Evolutionary conservation across 2,797 vertebrate species (phyloP), one percentile per base, ranked within the genome.

Genomic region (Orestias chungarensis): DNA sequence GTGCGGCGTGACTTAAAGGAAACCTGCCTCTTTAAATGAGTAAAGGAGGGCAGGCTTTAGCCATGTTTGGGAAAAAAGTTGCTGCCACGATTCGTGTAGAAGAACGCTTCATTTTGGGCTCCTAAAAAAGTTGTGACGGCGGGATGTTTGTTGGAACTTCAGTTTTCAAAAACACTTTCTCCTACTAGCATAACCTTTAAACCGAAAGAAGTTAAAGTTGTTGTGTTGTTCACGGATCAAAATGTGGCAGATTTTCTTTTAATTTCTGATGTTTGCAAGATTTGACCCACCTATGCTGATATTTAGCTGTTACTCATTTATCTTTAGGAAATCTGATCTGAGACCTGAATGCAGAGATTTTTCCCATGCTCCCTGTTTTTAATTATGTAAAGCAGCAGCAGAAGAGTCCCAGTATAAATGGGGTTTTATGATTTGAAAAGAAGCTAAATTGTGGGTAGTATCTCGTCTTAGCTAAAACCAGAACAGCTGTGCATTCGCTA

Each of bases 1-100:
- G 90, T 86, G 90, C 79, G 61, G 82, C 75, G 64, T 71, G 44
- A 87, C 91, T 94, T 93, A 94, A 95, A 95, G 93, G 90, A 92
- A 92, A 92, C 89, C 83, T 76, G 82, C 91, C 90, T 89, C 91
- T 94, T 94, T 94, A 88, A 92, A 89, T 88, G 83, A 70, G 74
- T 79, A 82, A 90, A 83, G 72, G 80, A 70, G 86, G 71, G 78
- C 76, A 79, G 82, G 86, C 84, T 80, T 80, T 83, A 72, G 82
- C 86, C 76, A 76, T 90, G 89, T 80, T 81, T 89, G 83, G 73
- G 68, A 65, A 89, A 52, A 87, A 90, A 92, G 86, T 86, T 86
- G 84, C 83, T 80, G 76, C 79, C 71, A n/a, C n/a, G n/a, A n/a
- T n/a, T n/a, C n/a, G n/a, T n/a, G n/a, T n/a, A n/a, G n/a, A n/a